Evolutionary conservation across 2,888 invertebrate species (phyloP), one percentile per base, ranked within the genome.

Genomic region (Agrochola lota): DNA sequence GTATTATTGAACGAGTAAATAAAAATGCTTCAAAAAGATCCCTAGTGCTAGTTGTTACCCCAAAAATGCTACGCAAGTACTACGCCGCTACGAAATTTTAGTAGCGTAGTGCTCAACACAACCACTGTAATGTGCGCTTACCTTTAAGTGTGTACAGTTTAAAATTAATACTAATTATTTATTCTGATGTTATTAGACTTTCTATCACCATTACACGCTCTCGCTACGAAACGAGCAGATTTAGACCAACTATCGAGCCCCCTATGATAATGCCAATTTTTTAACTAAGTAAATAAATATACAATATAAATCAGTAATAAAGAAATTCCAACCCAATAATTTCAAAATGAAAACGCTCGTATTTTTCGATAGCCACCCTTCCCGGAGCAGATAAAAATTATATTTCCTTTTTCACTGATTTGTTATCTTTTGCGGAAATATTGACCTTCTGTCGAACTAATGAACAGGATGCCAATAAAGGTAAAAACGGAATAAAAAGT

Each of bases 391-490:
- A 87, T 72, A 81, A 75, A 83, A 64, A 86, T 69, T 71, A 52
- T 80, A 87, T 83, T 85, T 85, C 81, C 75, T 76, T 75, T 76
- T 60, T 23, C 23, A 35, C 77, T 66, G 72, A 81, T 80, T 83
- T 74, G 63, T 77, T 75, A 83, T 87, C 78, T 83, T 68, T 49
- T 40, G 52, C 57, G 66, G 57, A 80, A 86, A 81, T 80, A 72
- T 75, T 78, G 77, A 80, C 79, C 63, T 83, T 83, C 74, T 78
- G 67, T 83, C n/a, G 60, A 69, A 75, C 60, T 71, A 83, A 71
- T 64, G 72, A 77, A 84, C 75, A 57, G 70, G 57, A 71, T 67
- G 30, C 57, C 40, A 76, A 76, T 80, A 74, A 76, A 83, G 63
- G 67, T 75, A n/a, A 59, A 76, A 76, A 79, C 3, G 46, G 49